Evolutionary conservation across 2,888 invertebrate species (phyloP).

Genomic region (Axea sp.): DNA sequence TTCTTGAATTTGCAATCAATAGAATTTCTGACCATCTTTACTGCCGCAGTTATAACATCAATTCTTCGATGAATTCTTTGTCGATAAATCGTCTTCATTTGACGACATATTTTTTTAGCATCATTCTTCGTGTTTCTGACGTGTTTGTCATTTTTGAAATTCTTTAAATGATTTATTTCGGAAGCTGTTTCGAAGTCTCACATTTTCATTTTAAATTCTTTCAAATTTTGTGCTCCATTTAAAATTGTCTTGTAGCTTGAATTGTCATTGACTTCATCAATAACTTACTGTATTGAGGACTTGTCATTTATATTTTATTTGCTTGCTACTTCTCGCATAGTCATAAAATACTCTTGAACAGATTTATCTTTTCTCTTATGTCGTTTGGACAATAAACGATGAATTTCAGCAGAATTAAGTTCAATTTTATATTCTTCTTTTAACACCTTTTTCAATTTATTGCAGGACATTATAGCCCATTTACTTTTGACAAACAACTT

Average conservation of each 20-base stretch:
- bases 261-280: conserved; percentile 16
- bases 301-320: conserved; percentile 30
- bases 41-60: conserved; percentile 46
- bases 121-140: not conserved
- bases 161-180: not conserved
- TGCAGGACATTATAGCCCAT: conserved; percentile 4
- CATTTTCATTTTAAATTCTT: conserved; percentile 32
- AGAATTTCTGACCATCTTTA: conserved; percentile 21
- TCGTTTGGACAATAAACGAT: not conserved
- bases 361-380: conserved; percentile 32
- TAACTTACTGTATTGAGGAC: conserved; percentile 47
- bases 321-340: conserved; percentile 34
- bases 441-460: not conserved
- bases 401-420: not conserved
- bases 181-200: conserved; percentile 6
- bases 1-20: conserved; percentile 23
- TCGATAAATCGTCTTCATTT: not conserved
- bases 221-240: conserved; percentile 22
- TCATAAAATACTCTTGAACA: conserved; percentile 43
- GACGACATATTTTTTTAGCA: no score
- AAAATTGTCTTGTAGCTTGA: conserved; percentile 20
- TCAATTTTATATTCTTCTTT: not conserved
- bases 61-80: not conserved
- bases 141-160: not conserved
- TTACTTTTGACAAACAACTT: conserved; percentile 10